These are phyloP conservation scores for Holothuria glaberrima DNA, from an alignment of 35 echinoderm and acorn worm species.

Conservation along the genomic window DNA sequence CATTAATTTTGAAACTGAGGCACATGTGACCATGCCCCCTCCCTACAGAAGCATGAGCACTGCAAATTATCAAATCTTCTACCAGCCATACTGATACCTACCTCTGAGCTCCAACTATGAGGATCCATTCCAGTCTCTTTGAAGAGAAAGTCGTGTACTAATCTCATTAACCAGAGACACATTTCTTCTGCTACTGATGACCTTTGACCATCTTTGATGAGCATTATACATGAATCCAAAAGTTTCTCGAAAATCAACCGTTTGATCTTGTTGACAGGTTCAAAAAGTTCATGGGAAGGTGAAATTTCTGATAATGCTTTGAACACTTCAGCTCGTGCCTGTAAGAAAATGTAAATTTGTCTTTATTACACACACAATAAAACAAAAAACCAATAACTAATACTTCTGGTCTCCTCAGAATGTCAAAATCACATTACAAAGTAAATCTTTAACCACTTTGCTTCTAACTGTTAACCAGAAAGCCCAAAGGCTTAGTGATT, in stretches of 20 bases:
- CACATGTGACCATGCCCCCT: too few relatives aligned
- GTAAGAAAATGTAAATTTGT: background rate
- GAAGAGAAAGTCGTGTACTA: constrained; percentile 89
- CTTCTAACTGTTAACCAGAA: too few relatives aligned
- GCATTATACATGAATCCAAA: constrained; percentile 64
- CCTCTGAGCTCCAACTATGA: background rate
- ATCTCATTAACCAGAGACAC: constrained; percentile 79
- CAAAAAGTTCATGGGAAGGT: constrained; percentile 66
- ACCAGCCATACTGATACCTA: background rate
- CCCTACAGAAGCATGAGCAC: too few relatives aligned
- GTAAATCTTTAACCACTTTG: too few relatives aligned
- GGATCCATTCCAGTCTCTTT: constrained; percentile 30
- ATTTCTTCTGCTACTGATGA: constrained; percentile 69
- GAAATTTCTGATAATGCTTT: constrained; percentile 65
- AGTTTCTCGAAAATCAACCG: constrained; percentile 87
- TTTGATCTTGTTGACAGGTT: constrained; percentile 74
- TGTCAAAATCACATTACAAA: too few relatives aligned
- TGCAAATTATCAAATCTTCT: too few relatives aligned
- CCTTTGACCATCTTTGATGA: constrained; percentile 55
- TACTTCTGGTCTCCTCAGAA: too few relatives aligned
- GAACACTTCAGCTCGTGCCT: constrained; percentile 93
- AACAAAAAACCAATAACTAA: too few relatives aligned
- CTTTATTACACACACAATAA: too few relatives aligned
- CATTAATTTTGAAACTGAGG: too few relatives aligned
- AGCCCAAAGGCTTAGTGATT: too few relatives aligned